Evolutionary conservation across 1,140 invertebrate species (phyloP).

Genomic region (Homarus americanus): DNA sequence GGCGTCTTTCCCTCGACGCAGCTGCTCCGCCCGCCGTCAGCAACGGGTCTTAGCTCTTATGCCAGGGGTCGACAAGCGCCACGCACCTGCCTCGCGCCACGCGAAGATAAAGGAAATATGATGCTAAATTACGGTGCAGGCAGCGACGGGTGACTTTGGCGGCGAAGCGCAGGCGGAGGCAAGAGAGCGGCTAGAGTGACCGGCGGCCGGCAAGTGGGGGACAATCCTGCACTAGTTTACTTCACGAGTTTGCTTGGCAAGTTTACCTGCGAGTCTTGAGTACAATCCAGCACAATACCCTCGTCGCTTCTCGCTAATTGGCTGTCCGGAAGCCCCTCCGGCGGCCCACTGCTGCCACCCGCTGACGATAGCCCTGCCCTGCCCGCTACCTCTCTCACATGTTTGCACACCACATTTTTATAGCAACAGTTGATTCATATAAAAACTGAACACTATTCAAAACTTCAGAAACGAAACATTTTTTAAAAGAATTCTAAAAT

Average conservation of each 20-base stretch:
- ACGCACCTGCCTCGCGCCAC: neutral
- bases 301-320: conserved; percentile 53
- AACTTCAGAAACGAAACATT: neutral
- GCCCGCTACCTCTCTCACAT: neutral
- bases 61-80: conserved; percentile 26
- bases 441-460: neutral
- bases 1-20: neutral
- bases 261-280: conserved; percentile 59
- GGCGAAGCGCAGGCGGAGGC: conserved; percentile 21
- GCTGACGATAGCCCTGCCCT: neutral
- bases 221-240: conserved; percentile 55
- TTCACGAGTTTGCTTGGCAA: conserved; percentile 57
- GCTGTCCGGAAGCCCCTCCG: conserved; percentile 47
- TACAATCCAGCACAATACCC: conserved; percentile 60
- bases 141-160: neutral
- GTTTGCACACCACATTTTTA: neutral
- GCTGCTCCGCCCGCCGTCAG: neutral
- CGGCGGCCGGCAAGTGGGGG: conserved; percentile 29
- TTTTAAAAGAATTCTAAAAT: neutral
- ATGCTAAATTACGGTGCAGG: conserved; percentile 32
- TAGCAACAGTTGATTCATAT: neutral
- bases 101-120: conserved; percentile 58
- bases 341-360: neutral
- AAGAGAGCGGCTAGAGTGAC: neutral
- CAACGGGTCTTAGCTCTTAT: conserved; percentile 33